These are phyloP conservation scores for Dicrostonyx torquatus DNA, from an alignment of 2,797 vertebrate species.

Conservation along the genomic window DNA sequence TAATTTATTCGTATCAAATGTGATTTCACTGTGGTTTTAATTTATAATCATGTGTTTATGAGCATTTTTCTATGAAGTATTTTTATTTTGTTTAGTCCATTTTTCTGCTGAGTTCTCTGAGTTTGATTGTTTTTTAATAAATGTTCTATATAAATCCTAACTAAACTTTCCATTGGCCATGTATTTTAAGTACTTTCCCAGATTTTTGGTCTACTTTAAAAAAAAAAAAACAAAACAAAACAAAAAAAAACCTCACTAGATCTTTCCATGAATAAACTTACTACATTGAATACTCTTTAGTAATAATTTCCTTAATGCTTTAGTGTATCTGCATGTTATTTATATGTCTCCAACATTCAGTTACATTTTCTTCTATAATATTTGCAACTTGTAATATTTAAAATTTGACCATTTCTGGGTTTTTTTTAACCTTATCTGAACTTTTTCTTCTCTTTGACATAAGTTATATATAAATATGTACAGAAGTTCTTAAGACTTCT, in stretches of 20 bases:
- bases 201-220: not conserved
- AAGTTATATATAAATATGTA: not conserved
- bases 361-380: constrained; percentile 1
- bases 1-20: not conserved
- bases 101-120: not conserved
- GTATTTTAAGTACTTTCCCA: not conserved
- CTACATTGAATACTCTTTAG: not conserved
- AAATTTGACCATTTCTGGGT: not conserved
- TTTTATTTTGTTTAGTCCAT: not conserved
- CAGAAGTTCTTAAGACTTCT: not conserved
- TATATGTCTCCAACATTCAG: not conserved
- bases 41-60: not conserved
- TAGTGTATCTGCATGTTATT: not conserved
- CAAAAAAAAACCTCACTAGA: not conserved
- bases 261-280: not conserved
- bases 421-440: not conserved
- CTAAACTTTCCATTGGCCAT: not conserved
- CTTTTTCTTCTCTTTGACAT: not conserved
- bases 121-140: not conserved
- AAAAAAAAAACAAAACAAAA: too few species aligned
- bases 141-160: not conserved
- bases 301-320: not conserved
- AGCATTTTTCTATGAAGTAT: not conserved
- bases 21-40: not conserved
- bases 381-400: not conserved